phyloP scores from a whole-genome alignment of 2,888 invertebrate genomes.

The Tortricodes alternella region DNA sequence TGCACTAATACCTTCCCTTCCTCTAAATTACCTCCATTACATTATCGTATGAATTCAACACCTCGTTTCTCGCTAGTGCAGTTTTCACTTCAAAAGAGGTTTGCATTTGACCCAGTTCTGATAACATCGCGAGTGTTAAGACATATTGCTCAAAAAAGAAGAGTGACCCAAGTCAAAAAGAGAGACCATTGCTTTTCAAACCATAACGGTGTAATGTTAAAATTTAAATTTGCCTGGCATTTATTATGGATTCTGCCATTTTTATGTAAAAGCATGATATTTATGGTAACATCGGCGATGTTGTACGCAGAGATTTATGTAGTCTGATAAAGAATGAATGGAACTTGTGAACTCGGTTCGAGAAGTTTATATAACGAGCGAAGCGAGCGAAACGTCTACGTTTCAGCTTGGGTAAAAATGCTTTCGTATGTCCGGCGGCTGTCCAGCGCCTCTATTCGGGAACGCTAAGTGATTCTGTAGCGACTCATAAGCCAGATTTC shows the following conservation, averaged over 20 bases:
- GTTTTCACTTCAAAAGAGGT: constrained; percentile 1
- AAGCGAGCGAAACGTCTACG: too few species aligned
- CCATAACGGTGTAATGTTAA: background rate
- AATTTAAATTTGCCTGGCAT: background rate
- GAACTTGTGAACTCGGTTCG: background rate
- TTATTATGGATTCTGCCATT: background rate
- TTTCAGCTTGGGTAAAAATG: too few species aligned
- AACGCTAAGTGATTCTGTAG: too few species aligned
- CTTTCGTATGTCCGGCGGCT: too few species aligned
- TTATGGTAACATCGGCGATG: background rate
- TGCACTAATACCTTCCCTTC: background rate
- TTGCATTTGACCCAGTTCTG: constrained; percentile 4
- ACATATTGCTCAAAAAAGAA: background rate
- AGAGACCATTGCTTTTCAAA: background rate
- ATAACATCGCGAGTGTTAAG: background rate
- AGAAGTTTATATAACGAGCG: background rate
- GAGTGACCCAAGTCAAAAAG: too few species aligned
- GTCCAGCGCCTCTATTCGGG: too few species aligned
- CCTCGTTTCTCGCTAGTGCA: constrained; percentile 1
- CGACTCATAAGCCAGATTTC: too few species aligned
- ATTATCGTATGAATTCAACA: background rate
- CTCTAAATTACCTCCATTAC: constrained; percentile 3
- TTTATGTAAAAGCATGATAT: background rate
- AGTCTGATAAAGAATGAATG: background rate
- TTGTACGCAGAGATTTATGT: background rate